These are phyloP conservation scores for Brachyalestes nurse DNA, from an alignment of 2,797 vertebrate genomes.

Conservation along the genomic window DNA sequence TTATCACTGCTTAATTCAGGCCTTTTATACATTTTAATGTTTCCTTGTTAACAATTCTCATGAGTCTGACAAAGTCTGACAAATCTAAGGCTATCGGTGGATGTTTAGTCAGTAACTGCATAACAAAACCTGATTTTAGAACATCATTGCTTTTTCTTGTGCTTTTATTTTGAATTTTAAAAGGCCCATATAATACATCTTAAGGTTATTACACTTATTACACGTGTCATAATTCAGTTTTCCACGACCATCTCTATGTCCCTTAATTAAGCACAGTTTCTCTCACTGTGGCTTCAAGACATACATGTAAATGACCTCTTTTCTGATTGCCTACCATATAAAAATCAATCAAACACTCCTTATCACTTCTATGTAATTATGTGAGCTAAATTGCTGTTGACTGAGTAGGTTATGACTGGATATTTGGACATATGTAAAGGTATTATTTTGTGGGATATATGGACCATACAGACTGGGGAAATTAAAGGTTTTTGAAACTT, in stretches of 20 bases:
- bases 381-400: background rate
- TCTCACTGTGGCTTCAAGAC: background rate
- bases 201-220: too few relatives aligned
- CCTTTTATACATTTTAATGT: background rate
- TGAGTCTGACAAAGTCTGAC: background rate
- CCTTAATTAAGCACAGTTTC: background rate
- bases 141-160: background rate
- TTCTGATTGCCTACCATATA: background rate
- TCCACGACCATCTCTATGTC: background rate
- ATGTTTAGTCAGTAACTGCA: background rate
- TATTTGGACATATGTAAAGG: too few relatives aligned
- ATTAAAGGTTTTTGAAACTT: background rate
- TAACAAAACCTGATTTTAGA: background rate
- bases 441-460: too few relatives aligned
- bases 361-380: background rate
- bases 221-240: background rate
- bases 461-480: background rate
- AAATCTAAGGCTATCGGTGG: too few relatives aligned
- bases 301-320: too few relatives aligned
- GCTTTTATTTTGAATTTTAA: background rate
- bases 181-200: background rate
- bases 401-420: too few relatives aligned
- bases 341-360: background rate
- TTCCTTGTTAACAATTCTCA: background rate
- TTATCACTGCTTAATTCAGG: background rate